These are phyloP conservation scores for Drosophila eohydei DNA, from an alignment of 2,888 invertebrate species.

Conservation along the genomic window DNA sequence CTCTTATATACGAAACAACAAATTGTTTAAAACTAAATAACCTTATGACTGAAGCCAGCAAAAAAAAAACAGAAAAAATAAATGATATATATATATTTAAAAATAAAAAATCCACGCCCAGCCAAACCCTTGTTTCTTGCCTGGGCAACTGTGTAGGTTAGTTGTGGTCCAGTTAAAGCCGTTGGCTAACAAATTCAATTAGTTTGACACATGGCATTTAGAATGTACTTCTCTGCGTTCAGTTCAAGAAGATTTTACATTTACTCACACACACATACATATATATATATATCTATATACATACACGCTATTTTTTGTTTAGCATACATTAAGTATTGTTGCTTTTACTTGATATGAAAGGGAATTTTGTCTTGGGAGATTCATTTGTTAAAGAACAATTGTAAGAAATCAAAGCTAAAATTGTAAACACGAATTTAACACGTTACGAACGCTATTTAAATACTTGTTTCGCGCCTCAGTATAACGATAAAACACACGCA, in stretches of 20 bases:
- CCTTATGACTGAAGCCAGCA: conserved; percentile 65
- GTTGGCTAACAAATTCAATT: conserved; percentile 34
- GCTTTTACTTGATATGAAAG: conserved; percentile 11
- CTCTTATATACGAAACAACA: conserved; percentile 44
- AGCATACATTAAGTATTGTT: conserved; percentile 15
- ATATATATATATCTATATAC: not conserved
- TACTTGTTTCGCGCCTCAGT: conserved; percentile 52
- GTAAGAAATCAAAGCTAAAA: conserved; percentile 20
- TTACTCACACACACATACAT: not conserved
- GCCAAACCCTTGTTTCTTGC: not conserved
- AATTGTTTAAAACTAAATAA: conserved; percentile 61
- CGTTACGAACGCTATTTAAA: conserved; percentile 62
- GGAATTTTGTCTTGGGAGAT: conserved; percentile 42
- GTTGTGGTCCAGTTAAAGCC: conserved; percentile 41
- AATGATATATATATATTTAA: not conserved
- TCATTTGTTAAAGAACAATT: conserved; percentile 36
- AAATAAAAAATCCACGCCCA: not conserved
- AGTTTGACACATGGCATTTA: conserved; percentile 38
- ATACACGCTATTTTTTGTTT: not conserved
- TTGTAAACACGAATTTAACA: conserved; percentile 72
- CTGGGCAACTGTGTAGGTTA: conserved; percentile 41
- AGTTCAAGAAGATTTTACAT: conserved; percentile 4
- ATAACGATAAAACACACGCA: not conserved
- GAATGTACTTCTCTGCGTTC: conserved; percentile 19
- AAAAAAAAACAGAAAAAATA: not conserved